Evolutionary conservation across 2,797 vertebrate genomes (phyloP), one percentile per base, ranked within the genome.

Genomic region (Tragelaphus oryx): DNA sequence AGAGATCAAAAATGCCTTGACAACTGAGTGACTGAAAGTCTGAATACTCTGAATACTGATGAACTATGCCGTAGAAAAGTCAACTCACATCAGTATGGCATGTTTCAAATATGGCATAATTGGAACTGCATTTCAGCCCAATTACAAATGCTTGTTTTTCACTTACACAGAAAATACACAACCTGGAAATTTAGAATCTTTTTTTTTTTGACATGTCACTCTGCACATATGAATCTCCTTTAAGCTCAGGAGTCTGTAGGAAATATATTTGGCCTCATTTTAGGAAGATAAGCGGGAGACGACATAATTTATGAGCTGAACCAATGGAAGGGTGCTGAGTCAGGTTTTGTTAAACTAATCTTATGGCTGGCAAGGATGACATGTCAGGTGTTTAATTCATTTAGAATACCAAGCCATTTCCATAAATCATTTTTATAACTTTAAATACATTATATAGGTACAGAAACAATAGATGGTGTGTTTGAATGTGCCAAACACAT

Each of bases 381-480:
- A 93, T 92, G 92, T 95, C 92, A 92, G 90, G 74, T 84, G 55
- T 75, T 93, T 81, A 78, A 50, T 83, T 94, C 89, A 74, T 90
- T 95, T 95, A 57, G 93, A 92, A 95, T n/a, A 76, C 76, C 46
- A 30, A 68, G 9, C 71, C 68, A 89, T 96, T 84, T 93, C 57
- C 55, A 54, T 86, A 85, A 82, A 82, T 82, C 94, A 79, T 41
- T 84, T 93, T 92, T 75, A 95, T 54, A 44, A 85, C 37, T 65
- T 87, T 48, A 92, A 95, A 50, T 82, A 46, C 33, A 41, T 92
- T 74, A 74, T 65, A 41, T 20, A 68, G n/a, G 28, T 46, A 71
- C 6, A 48, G 18, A 62, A 20, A 14, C 81, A 52, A 11, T 5
- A 54, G 54, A 71, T 2, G 33, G 9, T 48, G 2, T 65, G 59